A percentile compares a stretch with the other conserved stretches of the same genome.
These are phyloP conservation scores for Chlamydotis undulata DNA, from an alignment of 2,113 vertebrate species.

Conservation along the genomic window DNA sequence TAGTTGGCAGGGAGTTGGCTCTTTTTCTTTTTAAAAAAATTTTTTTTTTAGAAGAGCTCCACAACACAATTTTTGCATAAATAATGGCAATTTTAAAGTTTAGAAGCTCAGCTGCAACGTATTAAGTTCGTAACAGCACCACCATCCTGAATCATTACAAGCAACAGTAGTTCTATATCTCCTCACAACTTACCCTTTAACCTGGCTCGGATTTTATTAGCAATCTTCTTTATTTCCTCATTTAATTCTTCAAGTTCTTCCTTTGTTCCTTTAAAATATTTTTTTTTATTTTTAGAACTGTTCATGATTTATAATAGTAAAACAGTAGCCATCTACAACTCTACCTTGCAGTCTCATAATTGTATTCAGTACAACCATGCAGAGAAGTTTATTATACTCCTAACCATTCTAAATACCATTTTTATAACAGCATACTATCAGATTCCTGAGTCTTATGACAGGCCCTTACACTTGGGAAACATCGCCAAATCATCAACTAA, in stretches of 20 bases:
- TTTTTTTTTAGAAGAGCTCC: neutral
- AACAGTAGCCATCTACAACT: neutral
- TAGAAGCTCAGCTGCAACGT: neutral
- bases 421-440: neutral
- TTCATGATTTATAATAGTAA: neutral
- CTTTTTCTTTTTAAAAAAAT: no score
- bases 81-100: neutral
- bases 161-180: neutral
- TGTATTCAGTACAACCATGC: neutral
- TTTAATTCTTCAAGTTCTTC: slow-evolving; percentile 89
- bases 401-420: neutral
- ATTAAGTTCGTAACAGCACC: neutral
- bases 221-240: slow-evolving; percentile 90
- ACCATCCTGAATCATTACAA: neutral
- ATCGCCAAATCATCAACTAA: neutral
- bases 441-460: neutral
- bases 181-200: slow-evolving; percentile 80
- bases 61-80: neutral
- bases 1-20: neutral
- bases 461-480: neutral
- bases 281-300: neutral
- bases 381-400: neutral
- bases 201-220: slow-evolving; percentile 85
- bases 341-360: neutral
- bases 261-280: slow-evolving; percentile 84